Evolutionary conservation across 2,888 invertebrate species (phyloP).

Genomic region (Microctonus aethiopoides): DNA sequence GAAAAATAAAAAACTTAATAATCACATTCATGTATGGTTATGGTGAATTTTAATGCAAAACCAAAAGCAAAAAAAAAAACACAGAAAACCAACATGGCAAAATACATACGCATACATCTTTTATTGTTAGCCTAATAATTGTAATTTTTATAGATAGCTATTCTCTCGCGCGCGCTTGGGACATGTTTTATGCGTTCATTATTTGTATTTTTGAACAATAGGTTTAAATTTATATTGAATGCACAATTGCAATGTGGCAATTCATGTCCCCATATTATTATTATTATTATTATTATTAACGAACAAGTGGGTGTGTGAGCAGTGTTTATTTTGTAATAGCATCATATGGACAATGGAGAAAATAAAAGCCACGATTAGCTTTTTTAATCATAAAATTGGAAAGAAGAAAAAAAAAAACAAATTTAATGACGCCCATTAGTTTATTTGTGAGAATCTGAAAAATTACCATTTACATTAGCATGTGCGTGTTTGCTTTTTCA

Average conservation of each 20-base stretch:
- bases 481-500: neutral
- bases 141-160: slow-evolving; percentile 54
- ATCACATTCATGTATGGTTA: slow-evolving; percentile 40
- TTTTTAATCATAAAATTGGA: no score
- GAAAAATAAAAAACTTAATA: slow-evolving; percentile 13
- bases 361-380: neutral
- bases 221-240: neutral
- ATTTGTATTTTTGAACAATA: slow-evolving; percentile 23
- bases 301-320: neutral
- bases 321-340: neutral
- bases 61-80: slow-evolving; percentile 20
- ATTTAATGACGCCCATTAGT: neutral
- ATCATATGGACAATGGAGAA: neutral
- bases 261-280: neutral
- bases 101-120: slow-evolving; percentile 46
- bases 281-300: neutral
- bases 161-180: slow-evolving; percentile 28
- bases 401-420: no score
- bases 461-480: neutral
- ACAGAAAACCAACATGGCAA: slow-evolving; percentile 22
- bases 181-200: neutral
- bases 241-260: slow-evolving; percentile 1
- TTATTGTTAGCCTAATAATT: slow-evolving; percentile 56
- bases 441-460: neutral
- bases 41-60: slow-evolving; percentile 19